Base-by-base conservation (phyloP, 2,888 invertebrate species). In the Caenorhabditis zanzibari region DNA sequence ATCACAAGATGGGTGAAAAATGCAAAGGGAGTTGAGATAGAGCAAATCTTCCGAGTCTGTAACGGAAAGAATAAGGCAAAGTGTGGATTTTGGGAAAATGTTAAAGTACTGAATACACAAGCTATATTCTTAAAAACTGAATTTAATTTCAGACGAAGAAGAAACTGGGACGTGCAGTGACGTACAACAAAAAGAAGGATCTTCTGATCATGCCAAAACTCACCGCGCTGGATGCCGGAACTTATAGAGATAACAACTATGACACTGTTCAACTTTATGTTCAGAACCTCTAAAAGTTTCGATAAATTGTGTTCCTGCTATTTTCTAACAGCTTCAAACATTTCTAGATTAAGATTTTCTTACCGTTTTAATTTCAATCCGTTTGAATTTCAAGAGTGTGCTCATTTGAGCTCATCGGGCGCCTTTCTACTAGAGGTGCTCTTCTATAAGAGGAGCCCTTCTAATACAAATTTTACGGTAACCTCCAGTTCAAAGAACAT, bases 71-170 rank as follows among this genome's bases (percentile, higher is more conserved):
- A 61, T 2, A 35, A 61, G 38, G 26, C 35, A 32, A 61, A 61
- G 14, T 61, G 61, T 38, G 61, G 61, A 61, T 61, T 14, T 22
- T 61, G 61, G 61, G 61, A 61, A 22, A 61, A 61, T 38, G 38
- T 61, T 10, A 61, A 61, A 22, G 61, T 61, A 35, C 38, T 38
- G 32, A 0, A 16, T n/a, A 14, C 38, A 49, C n/a, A 32, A 2
- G 5, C 19, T 0, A 10, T 6, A 6, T 32, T 7, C 32, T 32
- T 58, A 2, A 32, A 58, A 32, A 32, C 5, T 3, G 19, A 28
- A 1, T 16, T 4, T 16, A 19, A 16, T 66, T 66, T n/a, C 66
- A 66, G 66, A 66, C 24, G 5, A 66, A 66, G 52, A 26, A 66
- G 32, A 66, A 66, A 22, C 49, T 66, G 19, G 66, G 49, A 35